Evolutionary conservation across 2,888 invertebrate species (phyloP).

Genomic region (Opisthograptis luteolata): DNA sequence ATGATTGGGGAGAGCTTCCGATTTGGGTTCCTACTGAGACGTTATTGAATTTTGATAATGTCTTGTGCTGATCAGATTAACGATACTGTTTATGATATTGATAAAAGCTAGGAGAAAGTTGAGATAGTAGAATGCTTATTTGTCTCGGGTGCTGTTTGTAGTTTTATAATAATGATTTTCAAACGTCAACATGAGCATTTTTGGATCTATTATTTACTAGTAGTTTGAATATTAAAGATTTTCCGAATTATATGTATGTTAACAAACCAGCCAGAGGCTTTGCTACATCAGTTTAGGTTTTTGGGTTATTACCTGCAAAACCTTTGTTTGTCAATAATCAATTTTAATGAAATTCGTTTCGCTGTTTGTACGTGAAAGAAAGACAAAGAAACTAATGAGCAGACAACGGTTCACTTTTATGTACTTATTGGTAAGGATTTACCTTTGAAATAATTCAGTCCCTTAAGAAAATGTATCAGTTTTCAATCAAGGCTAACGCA

Average conservation of each 20-base stretch:
- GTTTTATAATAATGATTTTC: no score
- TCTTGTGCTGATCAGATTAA: not conserved
- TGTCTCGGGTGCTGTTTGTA: not conserved
- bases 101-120: not conserved
- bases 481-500: constrained; percentile 58
- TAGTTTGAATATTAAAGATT: no score
- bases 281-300: no score
- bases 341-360: no score
- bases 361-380: no score
- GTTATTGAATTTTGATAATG: constrained; percentile 35
- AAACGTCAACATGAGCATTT: no score
- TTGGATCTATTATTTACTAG: no score
- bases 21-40: constrained; percentile 51
- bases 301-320: no score
- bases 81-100: not conserved
- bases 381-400: no score
- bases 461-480: constrained; percentile 36
- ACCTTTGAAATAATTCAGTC: constrained; percentile 18
- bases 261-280: no score
- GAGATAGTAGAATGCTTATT: not conserved
- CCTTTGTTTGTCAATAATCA: no score
- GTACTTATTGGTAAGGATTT: not conserved
- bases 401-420: not conserved
- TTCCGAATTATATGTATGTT: no score
- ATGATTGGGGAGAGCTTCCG: constrained; percentile 71